Percentiles rank a stretch among this genome's conserved stretches.
Conservation (phyloP, 2,797 vertebrate species). For the Rhinichthys osculus region DNA sequence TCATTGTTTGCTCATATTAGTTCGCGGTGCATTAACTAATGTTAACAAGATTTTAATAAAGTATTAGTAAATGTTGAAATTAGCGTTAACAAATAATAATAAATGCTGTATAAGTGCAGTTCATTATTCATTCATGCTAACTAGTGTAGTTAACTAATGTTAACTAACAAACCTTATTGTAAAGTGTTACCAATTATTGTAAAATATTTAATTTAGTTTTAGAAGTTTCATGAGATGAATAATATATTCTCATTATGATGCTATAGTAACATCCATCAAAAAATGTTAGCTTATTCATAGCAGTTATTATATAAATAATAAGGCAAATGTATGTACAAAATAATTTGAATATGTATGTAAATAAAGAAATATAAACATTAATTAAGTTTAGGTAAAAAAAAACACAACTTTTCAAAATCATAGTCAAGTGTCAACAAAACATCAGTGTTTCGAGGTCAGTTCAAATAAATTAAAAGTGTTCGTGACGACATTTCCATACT, state of each 20-base stretch:
- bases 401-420: background rate
- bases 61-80: no score
- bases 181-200: background rate
- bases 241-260: background rate
- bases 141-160: no score
- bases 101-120: no score
- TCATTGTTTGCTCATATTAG: no score
- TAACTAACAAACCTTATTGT: no score
- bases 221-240: background rate
- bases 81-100: no score
- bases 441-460: background rate
- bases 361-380: background rate
- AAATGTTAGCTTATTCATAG: background rate
- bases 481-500: background rate
- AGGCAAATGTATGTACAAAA: background rate
- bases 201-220: background rate
- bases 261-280: background rate
- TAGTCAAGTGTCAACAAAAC: background rate
- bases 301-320: background rate
- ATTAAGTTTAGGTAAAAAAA: background rate
- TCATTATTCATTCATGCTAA: no score
- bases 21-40: no score
- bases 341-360: background rate
- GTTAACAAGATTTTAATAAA: no score
- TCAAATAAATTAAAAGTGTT: background rate